Percentiles rank a stretch among this genome's conserved stretches.
phyloP scores from a whole-genome alignment of 2,797 vertebrate species.

The Diplodus sargus region DNA sequence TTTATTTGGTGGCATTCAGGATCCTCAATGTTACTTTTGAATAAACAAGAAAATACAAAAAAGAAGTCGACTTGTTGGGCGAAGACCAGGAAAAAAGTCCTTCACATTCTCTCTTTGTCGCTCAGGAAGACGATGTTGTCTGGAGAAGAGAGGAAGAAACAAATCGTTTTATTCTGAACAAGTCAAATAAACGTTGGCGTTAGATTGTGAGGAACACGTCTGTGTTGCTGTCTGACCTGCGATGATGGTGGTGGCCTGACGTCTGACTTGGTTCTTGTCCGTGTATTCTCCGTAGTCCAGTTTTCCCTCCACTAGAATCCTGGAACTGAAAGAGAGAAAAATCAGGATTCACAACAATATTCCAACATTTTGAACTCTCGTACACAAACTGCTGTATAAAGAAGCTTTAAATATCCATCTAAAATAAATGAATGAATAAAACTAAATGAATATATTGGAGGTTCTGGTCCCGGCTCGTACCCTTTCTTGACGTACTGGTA shows the following conservation, averaged over 20 bases:
- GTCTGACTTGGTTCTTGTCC: slow-evolving; percentile 95
- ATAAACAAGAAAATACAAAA: slow-evolving; percentile 47
- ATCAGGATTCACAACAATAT: neutral
- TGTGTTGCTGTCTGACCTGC: slow-evolving; percentile 86
- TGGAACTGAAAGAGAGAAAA: slow-evolving; percentile 80
- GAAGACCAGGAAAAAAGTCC: neutral
- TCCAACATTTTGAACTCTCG: neutral
- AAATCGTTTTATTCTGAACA: too few relatives aligned
- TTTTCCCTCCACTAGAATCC: slow-evolving; percentile 94
- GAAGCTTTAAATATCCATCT: too few relatives aligned
- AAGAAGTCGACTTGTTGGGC: slow-evolving; percentile 23
- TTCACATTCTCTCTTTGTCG: slow-evolving; percentile 89
- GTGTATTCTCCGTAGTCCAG: slow-evolving; percentile 97
- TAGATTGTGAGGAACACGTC: too few relatives aligned
- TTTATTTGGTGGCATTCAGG: slow-evolving; percentile 6
- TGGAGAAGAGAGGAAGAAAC: slow-evolving; percentile 62
- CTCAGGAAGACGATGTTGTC: slow-evolving; percentile 97
- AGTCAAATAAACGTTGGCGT: too few relatives aligned
- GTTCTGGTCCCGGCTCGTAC: slow-evolving; percentile 76
- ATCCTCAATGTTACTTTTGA: slow-evolving; percentile 31
- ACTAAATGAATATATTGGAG: rapidly evolving
- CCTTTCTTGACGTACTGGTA: slow-evolving; percentile 97
- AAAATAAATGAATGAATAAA: neutral
- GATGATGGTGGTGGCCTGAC: slow-evolving; percentile 96
- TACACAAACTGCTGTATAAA: too few relatives aligned